Conservation (phyloP, 2,797 vertebrate genomes). For the Myotis planiceps region DNA sequence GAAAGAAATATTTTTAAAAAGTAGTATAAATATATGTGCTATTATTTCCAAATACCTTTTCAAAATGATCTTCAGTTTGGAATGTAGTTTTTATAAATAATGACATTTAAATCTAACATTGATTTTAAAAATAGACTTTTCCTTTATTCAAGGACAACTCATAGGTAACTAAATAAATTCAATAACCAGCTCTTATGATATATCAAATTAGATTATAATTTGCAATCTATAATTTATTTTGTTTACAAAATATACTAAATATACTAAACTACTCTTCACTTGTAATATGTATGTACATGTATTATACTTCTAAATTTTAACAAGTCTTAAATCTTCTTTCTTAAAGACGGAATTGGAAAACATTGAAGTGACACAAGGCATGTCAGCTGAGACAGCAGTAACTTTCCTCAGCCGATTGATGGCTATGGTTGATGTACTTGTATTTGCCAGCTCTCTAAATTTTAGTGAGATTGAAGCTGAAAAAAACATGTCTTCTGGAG, state of each 20-base stretch:
- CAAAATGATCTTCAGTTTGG: background rate
- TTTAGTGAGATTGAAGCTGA: conserved; percentile 99
- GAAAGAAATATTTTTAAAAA: no score
- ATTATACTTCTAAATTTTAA: conserved; percentile 64
- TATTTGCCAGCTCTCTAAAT: conserved; percentile 98
- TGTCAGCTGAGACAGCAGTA: conserved; percentile 97
- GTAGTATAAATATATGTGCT: background rate
- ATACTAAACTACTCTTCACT: background rate
- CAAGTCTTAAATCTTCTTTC: conserved; percentile 74
- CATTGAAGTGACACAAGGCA: conserved; percentile 97
- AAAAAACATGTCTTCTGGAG: conserved; percentile 99
- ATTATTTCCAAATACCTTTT: conserved; percentile 20
- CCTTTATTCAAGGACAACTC: conserved; percentile 15
- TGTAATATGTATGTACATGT: background rate
- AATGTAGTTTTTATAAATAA: conserved; percentile 20
- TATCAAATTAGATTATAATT: background rate
- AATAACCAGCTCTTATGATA: background rate
- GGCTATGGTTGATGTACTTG: conserved; percentile 98
- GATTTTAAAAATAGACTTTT: conserved; percentile 36
- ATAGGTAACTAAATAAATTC: background rate
- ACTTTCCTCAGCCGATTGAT: conserved; percentile 97
- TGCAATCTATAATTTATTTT: background rate
- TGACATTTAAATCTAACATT: background rate
- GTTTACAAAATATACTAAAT: background rate
- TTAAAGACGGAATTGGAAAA: conserved; percentile 95